phyloP scores from a whole-genome alignment of 2,113 vertebrate species.

The Chelonoidis abingdonii region DNA sequence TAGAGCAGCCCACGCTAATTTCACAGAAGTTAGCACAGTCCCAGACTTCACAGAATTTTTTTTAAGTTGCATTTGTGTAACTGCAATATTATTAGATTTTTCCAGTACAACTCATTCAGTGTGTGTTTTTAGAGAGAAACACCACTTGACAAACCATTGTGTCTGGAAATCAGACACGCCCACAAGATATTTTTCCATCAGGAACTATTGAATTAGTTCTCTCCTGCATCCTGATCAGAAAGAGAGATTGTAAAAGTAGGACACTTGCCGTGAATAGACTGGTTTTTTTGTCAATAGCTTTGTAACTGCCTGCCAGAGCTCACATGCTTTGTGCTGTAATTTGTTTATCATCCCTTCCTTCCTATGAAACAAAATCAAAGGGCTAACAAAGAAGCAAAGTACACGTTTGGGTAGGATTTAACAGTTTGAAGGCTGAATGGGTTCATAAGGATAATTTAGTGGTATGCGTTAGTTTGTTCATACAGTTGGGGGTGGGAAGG shows the following conservation, averaged over 20 bases:
- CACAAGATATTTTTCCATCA: slow-evolving; percentile 30
- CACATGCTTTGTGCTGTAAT: slow-evolving; percentile 41
- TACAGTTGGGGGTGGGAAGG: not conserved
- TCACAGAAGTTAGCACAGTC: not conserved
- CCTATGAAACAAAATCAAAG: slow-evolving; percentile 54
- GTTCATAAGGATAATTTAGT: not conserved
- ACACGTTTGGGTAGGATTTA: slow-evolving; percentile 41
- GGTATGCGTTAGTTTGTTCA: not conserved
- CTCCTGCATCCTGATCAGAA: slow-evolving; percentile 52
- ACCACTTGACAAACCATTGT: slow-evolving; percentile 46
- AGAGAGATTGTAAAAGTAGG: slow-evolving; percentile 37
- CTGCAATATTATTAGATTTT: not conserved
- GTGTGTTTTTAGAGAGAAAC: slow-evolving; percentile 15
- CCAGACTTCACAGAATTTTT: not conserved
- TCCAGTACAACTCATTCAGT: slow-evolving; percentile 3
- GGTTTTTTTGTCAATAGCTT: slow-evolving; percentile 45
- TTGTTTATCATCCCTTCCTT: slow-evolving; percentile 76
- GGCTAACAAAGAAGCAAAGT: slow-evolving; percentile 57
- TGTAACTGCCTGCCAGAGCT: slow-evolving; percentile 50
- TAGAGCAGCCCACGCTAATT: not conserved
- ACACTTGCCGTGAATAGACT: slow-evolving; percentile 3
- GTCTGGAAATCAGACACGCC: not conserved
- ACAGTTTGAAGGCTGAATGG: slow-evolving; percentile 10
- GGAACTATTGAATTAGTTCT: slow-evolving; percentile 47
- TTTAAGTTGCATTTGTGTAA: not conserved